Evolutionary conservation across 2,888 invertebrate genomes (phyloP).

Genomic region (Lamproptera curius): DNA sequence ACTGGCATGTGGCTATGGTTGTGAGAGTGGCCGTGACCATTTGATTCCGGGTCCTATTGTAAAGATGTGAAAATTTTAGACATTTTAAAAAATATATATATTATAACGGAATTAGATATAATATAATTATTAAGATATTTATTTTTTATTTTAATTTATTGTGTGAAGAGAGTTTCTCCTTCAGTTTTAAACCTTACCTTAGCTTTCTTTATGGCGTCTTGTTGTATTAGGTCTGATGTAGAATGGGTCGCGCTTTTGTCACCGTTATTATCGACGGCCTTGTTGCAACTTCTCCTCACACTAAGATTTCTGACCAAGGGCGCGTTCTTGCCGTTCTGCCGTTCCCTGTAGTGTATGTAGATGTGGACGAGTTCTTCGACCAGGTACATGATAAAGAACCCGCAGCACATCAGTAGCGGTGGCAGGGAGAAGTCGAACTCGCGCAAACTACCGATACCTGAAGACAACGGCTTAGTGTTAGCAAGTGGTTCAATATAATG

Average conservation of each 20-base stretch:
- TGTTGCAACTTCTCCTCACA: slow-evolving; percentile 51
- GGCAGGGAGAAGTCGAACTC: slow-evolving; percentile 81
- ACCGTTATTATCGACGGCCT: slow-evolving; percentile 29
- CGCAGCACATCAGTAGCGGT: slow-evolving; percentile 84
- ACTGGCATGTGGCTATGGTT: slow-evolving; percentile 69
- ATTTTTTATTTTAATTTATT: no score
- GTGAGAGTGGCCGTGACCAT: slow-evolving; percentile 45
- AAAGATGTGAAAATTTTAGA: slow-evolving; percentile 15
- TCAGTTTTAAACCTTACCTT: slow-evolving; percentile 43
- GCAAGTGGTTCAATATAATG: no score
- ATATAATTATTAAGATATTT: no score
- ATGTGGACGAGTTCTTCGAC: slow-evolving; percentile 89
- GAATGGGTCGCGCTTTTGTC: slow-evolving; percentile 60
- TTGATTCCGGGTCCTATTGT: slow-evolving; percentile 54
- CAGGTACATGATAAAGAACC: slow-evolving; percentile 87
- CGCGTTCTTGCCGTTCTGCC: slow-evolving; percentile 42
- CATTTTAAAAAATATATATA: background rate
- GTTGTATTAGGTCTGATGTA: slow-evolving; percentile 64
- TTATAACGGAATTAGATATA: no score
- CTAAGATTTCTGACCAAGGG: slow-evolving; percentile 66
- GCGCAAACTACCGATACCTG: slow-evolving; percentile 59
- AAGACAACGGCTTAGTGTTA: no score
- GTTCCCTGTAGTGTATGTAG: slow-evolving; percentile 78
- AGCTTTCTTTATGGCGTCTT: slow-evolving; percentile 38
- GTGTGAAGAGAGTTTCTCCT: no score